These are phyloP conservation scores for Panurus biarmicus DNA, from an alignment of 2,113 vertebrate species.

Conservation along the genomic window DNA sequence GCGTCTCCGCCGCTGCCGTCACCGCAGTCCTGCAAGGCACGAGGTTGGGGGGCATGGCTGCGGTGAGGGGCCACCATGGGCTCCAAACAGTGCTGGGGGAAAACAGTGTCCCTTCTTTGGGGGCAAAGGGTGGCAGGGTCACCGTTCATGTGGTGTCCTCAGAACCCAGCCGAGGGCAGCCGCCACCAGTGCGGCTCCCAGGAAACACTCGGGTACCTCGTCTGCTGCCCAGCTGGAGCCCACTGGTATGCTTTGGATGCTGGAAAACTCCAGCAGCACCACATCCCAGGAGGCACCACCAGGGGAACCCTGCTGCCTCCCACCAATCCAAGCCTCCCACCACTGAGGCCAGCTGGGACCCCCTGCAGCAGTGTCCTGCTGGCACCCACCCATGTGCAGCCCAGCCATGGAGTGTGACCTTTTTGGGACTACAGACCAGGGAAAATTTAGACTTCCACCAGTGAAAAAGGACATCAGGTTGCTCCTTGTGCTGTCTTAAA, in stretches of 20 bases:
- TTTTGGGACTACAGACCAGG: too few relatives aligned
- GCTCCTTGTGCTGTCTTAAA: not conserved
- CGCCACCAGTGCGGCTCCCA: accelerated
- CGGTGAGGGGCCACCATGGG: not conserved
- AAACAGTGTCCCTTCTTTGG: not conserved
- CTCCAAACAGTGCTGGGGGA: not conserved
- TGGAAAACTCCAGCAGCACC: accelerated
- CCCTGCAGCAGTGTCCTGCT: not conserved
- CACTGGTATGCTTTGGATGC: accelerated
- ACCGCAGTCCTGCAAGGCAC: conserved; percentile 74
- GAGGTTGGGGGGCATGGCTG: accelerated
- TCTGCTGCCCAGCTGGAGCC: accelerated
- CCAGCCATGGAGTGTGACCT: accelerated
- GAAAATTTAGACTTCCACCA: not conserved
- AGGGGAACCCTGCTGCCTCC: too few relatives aligned
- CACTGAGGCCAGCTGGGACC: not conserved
- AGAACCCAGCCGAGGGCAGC: not conserved
- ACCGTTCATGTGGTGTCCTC: accelerated
- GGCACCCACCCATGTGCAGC: accelerated
- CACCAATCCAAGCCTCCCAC: not conserved
- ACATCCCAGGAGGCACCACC: accelerated
- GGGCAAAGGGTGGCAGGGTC: not conserved
- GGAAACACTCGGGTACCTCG: accelerated
- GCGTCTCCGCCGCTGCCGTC: conserved; percentile 68
- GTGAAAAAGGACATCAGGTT: not conserved